Percentiles rank a stretch among this genome's conserved stretches.
Evolutionary conservation across 2,797 vertebrate species (phyloP).

Genomic region (Myotis vivesi): DNA sequence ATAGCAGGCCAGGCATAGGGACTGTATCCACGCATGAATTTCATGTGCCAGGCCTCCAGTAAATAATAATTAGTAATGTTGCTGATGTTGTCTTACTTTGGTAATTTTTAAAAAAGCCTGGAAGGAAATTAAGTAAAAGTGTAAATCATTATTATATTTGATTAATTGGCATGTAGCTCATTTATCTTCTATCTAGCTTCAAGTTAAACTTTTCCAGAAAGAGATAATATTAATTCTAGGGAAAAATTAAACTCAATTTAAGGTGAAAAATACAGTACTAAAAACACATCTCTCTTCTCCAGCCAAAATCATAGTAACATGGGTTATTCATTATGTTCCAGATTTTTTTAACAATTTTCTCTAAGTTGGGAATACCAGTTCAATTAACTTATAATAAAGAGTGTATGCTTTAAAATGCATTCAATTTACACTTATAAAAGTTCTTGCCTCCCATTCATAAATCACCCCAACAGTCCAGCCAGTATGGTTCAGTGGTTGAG

Average conservation of each 20-base stretch:
- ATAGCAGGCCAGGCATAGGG: too few relatives aligned
- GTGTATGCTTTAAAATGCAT: neutral
- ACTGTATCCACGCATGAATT: too few relatives aligned
- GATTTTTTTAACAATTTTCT: neutral
- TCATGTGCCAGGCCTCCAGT: neutral
- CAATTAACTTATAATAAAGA: neutral
- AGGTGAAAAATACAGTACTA: neutral
- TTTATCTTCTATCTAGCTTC: neutral
- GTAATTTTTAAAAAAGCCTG: neutral
- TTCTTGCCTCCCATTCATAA: neutral
- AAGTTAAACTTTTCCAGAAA: neutral
- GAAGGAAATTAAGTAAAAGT: conserved; percentile 12
- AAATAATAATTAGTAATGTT: neutral
- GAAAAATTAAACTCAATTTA: neutral
- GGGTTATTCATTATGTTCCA: neutral
- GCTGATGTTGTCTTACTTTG: neutral
- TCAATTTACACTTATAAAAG: neutral
- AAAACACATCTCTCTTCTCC: neutral
- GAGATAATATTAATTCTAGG: neutral
- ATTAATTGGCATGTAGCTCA: neutral
- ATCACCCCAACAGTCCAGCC: neutral
- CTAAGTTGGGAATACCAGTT: neutral
- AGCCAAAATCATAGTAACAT: neutral
- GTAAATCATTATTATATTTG: neutral
- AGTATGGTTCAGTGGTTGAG: too few relatives aligned